phyloP scores from a whole-genome alignment of 2,888 invertebrate species.

The Rhogogaster chlorosoma region DNA sequence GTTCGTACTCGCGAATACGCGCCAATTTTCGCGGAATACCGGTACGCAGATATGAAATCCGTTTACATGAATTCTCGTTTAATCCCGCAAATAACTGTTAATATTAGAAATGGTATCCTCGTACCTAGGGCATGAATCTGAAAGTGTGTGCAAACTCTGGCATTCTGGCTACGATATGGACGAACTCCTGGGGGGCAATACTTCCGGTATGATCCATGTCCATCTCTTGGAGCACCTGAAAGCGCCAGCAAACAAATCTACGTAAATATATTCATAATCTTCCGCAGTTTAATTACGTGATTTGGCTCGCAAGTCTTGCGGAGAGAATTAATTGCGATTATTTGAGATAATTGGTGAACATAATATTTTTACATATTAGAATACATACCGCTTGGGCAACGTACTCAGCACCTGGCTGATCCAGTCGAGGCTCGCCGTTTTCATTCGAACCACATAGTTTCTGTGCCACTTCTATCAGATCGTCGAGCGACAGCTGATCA shows the following conservation, averaged over 20 bases:
- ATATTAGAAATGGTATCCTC: slow-evolving; percentile 44
- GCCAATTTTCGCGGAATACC: neutral
- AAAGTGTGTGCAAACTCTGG: slow-evolving; percentile 83
- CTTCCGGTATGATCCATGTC: slow-evolving; percentile 81
- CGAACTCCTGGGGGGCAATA: slow-evolving; percentile 82
- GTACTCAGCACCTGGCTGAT: slow-evolving; percentile 78
- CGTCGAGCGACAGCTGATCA: slow-evolving; percentile 81
- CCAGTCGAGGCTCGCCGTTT: slow-evolving; percentile 74
- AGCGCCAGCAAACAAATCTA: slow-evolving; percentile 9
- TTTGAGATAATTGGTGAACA: neutral
- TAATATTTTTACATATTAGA: neutral
- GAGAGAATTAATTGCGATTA: neutral
- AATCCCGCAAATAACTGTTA: slow-evolving; percentile 37
- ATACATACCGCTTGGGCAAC: slow-evolving; percentile 81
- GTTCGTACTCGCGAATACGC: neutral
- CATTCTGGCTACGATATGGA: slow-evolving; percentile 82
- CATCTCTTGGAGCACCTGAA: slow-evolving; percentile 83
- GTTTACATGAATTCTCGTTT: neutral
- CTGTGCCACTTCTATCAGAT: slow-evolving; percentile 80
- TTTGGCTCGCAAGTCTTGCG: neutral
- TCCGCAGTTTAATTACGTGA: slow-evolving; percentile 4
- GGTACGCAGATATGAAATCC: neutral
- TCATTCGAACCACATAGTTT: slow-evolving; percentile 77
- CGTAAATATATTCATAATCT: neutral
- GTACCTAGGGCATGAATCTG: slow-evolving; percentile 79